Evolutionary conservation across 2,888 invertebrate genomes (phyloP), one percentile per base, ranked within the genome.

Genomic region (Ichneumoninae sp.): DNA sequence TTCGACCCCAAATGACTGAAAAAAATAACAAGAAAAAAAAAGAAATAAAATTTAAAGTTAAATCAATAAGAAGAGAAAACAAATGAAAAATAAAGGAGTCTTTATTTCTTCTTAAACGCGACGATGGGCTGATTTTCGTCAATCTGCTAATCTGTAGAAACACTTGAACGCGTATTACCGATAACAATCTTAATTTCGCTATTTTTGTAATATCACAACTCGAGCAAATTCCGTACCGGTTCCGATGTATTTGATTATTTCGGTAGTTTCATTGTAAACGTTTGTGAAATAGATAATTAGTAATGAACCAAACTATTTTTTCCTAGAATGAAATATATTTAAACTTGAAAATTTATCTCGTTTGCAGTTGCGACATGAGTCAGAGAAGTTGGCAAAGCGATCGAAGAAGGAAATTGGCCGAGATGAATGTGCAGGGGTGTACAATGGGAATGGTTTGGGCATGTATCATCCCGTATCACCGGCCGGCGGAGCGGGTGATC

Each of bases 361-460:
- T 90, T 47, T 89, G 68, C 87, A 93, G 92, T 88, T 92, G 70
- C 91, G 91, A 83, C 91, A 91, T 71, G 93, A 93, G 44, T 82
- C 92, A 62, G 93, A 93, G 44, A 93, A 89, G 86, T 87, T 92
- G 85, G 86, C 89, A 44, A 93, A 93, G 88, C 90, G 93, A 86
- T 87, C 91, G 84, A 93, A 92, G 85, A 93, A 93, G 87, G 93
- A 93, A 77, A 87, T 92, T 57, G 91, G 90, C 52, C 91, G 91
- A 72, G 93, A 93, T 66, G 93, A 93, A 65, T 92, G 92, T 76
- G 79, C 90, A 54, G 89, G 88, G 71, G 87, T 91, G 50, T 93
- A 93, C 89, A 93, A 92, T 84, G 91, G 92, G 66, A 93, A 91
- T 85, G 92, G 93, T 70, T 87, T 93, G 81, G 91, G 91, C 57